Evolutionary conservation across 1,140 invertebrate species (phyloP), one percentile per base, ranked within the genome.

Genomic region (Nephotettix cincticeps): DNA sequence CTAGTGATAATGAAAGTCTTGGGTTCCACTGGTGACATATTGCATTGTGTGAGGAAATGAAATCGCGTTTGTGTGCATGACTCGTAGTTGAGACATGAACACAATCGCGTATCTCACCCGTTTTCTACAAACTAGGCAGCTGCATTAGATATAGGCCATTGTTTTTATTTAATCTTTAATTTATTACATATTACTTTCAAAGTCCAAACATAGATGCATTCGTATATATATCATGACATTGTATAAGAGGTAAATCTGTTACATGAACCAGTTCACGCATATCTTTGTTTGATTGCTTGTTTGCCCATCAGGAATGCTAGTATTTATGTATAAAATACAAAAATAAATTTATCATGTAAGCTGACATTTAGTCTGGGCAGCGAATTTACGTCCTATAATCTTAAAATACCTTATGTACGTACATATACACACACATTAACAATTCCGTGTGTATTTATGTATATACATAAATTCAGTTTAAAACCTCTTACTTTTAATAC

Each of bases 281-380:
- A 54, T n/a, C 40, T 11, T 54, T 4, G 47, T 54, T 65, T 67
- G 32, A 28, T 58, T 69, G 47, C 47, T 2, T 40, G 25, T 29
- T 70, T 40, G 56, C 40, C 51, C 25, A 32, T 43, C 29, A 40
- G 69, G 54, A 70, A 70, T 70, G 69, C 69, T 54, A 54, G 36
- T 70, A 36, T 70, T 61, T 61, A 14, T 65, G 27, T 67, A 67
- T 43, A 67, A 32, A 63, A 43, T 70, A 70, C 56, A 70, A 70
- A 70, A 70, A 70, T 70, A 70, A 70, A 70, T 70, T 70, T 70
- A 70, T 70, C 69, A 70, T 70, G 69, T 70, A 70, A 70, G 69
- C 25, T 56, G 69, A 70, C 69, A 70, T 70, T 70, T 63, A 56
- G 36, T 63, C 30, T 43, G 27, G 69, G 69, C 28, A 61, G 23